Evolutionary conservation across 2,797 vertebrate species (phyloP), one percentile per base, ranked within the genome.

Genomic region (Peromyscus nudipes): DNA sequence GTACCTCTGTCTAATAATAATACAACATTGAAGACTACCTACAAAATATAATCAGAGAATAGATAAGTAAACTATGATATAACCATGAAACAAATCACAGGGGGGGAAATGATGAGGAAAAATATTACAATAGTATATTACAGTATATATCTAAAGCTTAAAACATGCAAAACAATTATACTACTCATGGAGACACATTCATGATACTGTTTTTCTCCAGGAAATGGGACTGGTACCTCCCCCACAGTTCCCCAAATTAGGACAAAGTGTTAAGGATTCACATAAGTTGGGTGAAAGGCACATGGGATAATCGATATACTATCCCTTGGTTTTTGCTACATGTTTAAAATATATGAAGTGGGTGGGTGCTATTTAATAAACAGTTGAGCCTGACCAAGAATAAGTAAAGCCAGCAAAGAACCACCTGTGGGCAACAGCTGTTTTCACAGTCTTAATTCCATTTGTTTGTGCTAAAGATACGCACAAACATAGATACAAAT

Each of bases 281-380:
- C 76, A 79, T 94, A 81, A 91, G 23, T 4, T 91, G 27, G 21
- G 81, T 29, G 27, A 25, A 76, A 69, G 57, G 57, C 11, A 69
- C 17, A 52, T n/a, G 11, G 17, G 62, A 80, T 64, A 69, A 55
- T 85, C 94, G 71, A 95, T 92, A 52, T 76, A 84, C n/a, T 81
- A 85, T 64, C 57, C 25, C 62, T 92, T 91, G 82, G 52, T 92
- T 94, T 92, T 85, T 80, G 79, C 37, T 94, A 29, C 49, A 81
- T 57, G 46, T 89, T 37, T 97, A 40, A 96, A 97, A 90, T 91
- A 55, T 82, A 89, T 85, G 49, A 91, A 91, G 16, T 76, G 9
- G 25, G 17, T 65, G 1, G 67, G 84, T 4, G 71, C 52, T 65
- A 79, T n/a, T 57, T 79, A 89, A 83, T 25, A 84, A 64, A 67